Evolutionary conservation across 2,888 invertebrate species (phyloP).

Genomic region (Parnassius smintheus): DNA sequence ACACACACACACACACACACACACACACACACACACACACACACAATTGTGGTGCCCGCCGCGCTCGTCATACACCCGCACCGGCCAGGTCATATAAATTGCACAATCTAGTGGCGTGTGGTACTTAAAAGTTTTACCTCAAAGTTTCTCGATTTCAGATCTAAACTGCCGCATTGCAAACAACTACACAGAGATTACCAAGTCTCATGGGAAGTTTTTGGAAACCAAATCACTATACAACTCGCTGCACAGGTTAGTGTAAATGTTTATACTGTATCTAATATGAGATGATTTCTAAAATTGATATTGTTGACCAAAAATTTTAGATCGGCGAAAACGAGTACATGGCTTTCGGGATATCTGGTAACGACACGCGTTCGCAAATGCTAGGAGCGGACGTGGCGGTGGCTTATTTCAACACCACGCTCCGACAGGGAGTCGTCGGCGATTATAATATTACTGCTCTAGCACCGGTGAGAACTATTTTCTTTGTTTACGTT

Average conservation of each 20-base stretch:
- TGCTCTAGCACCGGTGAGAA: slow-evolving; percentile 87
- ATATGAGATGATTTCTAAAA: no score
- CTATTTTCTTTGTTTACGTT: no score
- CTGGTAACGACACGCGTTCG: slow-evolving; percentile 85
- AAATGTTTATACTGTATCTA: no score
- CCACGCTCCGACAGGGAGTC: slow-evolving; percentile 82
- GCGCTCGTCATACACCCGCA: slow-evolving; percentile 33
- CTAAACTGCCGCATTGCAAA: slow-evolving; percentile 89
- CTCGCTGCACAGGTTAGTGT: slow-evolving; percentile 86
- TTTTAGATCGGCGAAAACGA: slow-evolving; percentile 83
- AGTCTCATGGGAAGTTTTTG: slow-evolving; percentile 95
- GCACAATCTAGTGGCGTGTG: no score
- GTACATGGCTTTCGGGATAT: slow-evolving; percentile 94
- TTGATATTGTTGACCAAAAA: background rate
- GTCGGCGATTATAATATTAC: slow-evolving; percentile 93
- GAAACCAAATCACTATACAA: slow-evolving; percentile 92
- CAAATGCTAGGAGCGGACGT: slow-evolving; percentile 94
- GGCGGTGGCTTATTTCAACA: slow-evolving; percentile 88
- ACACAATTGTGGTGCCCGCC: background rate
- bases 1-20: slow-evolving; percentile 2
- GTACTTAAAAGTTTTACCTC: no score
- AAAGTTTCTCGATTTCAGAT: slow-evolving; percentile 49
- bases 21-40: slow-evolving; percentile 36
- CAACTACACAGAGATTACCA: slow-evolving; percentile 92
- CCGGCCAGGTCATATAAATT: no score